phyloP scores from a whole-genome alignment of 2,797 vertebrate species.

The Eremophila alpestris region DNA sequence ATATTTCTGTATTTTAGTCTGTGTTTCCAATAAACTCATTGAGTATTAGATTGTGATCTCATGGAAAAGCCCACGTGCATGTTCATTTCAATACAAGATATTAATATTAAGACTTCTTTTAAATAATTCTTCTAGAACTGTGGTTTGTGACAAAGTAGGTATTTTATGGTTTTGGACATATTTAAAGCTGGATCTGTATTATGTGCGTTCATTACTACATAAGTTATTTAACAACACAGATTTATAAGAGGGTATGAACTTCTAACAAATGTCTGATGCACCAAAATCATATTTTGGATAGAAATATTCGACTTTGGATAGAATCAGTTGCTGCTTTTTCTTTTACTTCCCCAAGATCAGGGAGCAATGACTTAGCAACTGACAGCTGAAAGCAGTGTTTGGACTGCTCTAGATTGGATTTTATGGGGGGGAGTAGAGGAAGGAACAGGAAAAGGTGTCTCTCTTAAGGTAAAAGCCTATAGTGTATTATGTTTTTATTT shows the following conservation, averaged over 20 bases:
- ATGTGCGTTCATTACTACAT: not conserved
- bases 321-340: not conserved
- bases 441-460: not conserved
- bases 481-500: not conserved
- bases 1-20: not conserved
- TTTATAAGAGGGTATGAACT: not conserved
- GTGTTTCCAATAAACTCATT: not conserved
- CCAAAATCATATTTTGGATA: not conserved
- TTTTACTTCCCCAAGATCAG: not conserved
- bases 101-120: not conserved
- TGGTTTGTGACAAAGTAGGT: not conserved
- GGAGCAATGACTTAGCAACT: not conserved
- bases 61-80: not conserved
- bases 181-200: not conserved
- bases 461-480: not conserved
- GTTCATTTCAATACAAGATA: not conserved
- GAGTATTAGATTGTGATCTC: not conserved
- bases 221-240: not conserved
- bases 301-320: not conserved
- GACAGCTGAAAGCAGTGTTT: not conserved
- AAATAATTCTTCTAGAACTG: not conserved
- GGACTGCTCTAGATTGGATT: not conserved
- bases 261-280: not conserved
- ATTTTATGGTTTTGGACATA: not conserved
- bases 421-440: not conserved